A percentile compares a stretch with the other conserved stretches of the same genome.
Evolutionary conservation across 2,113 vertebrate genomes (phyloP).

Genomic region (Periophthalmus modestus): DNA sequence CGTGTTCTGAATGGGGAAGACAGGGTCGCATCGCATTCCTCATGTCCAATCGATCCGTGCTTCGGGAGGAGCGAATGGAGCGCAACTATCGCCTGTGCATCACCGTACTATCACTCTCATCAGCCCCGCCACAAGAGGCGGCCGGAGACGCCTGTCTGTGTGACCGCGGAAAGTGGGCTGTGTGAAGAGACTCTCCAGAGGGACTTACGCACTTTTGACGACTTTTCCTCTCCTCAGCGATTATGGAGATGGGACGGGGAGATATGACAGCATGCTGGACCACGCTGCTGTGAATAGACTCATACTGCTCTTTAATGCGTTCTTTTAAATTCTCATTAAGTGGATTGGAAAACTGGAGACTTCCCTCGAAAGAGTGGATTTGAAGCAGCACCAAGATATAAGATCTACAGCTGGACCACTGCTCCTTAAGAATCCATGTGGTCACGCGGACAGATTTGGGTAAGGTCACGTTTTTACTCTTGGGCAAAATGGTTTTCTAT

Average conservation of each 20-base stretch:
- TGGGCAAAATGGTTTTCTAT: conserved; percentile 17
- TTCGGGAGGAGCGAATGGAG: conserved; percentile 75
- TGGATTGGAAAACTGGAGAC: conserved; percentile 46
- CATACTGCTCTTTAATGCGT: conserved; percentile 21
- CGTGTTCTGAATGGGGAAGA: conserved; percentile 80
- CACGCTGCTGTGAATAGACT: conserved; percentile 42
- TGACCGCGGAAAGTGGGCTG: conserved; percentile 36
- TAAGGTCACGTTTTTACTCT: conserved; percentile 56
- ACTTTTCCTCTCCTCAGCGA: conserved; percentile 51
- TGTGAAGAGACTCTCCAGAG: conserved; percentile 50
- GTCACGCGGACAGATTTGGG: conserved; percentile 68
- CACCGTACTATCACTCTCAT: conserved; percentile 68
- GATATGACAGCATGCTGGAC: conserved; percentile 43
- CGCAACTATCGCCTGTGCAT: conserved; percentile 73
- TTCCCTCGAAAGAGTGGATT: conserved; percentile 54
- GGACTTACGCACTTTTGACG: conserved; percentile 69
- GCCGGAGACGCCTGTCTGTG: conserved; percentile 32
- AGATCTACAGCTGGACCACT: conserved; percentile 43
- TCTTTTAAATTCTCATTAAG: not conserved
- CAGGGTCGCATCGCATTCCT: conserved; percentile 72
- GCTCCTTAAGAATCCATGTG: conserved; percentile 42
- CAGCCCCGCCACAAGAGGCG: conserved; percentile 56
- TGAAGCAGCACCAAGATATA: conserved; percentile 51
- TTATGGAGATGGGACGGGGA: conserved; percentile 41
- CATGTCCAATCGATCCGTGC: conserved; percentile 80